Conservation (phyloP, 64 coral and sea anemone species). For the Porites australiensis region DNA sequence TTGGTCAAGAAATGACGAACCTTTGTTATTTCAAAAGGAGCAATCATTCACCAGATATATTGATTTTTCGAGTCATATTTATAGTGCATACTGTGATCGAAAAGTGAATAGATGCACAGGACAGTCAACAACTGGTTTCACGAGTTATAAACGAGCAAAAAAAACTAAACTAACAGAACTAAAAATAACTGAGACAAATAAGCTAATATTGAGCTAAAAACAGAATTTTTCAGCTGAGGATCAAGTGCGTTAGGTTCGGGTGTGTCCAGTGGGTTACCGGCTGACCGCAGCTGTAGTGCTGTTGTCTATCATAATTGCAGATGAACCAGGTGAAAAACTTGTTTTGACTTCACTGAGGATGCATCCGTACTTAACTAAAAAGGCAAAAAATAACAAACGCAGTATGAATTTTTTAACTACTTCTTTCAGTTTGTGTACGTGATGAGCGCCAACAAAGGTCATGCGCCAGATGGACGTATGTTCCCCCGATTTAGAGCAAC, state of each 20-base stretch:
- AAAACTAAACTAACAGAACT: too few species aligned
- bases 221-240: background rate
- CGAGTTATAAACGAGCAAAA: too few species aligned
- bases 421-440: background rate
- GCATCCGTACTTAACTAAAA: background rate
- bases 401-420: too few species aligned
- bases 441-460: background rate
- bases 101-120: too few species aligned
- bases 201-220: too few species aligned
- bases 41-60: too few species aligned
- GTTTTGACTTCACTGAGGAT: background rate
- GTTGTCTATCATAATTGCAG: background rate
- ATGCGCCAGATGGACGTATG: background rate
- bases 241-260: background rate
- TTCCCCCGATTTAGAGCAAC: background rate
- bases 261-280: background rate
- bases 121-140: too few species aligned
- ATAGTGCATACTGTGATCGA: too few species aligned
- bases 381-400: background rate
- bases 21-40: too few species aligned
- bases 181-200: too few species aligned
- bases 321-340: constrained; percentile 11
- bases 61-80: too few species aligned
- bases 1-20: too few species aligned
- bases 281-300: background rate